A percentile compares a stretch with the other conserved stretches of the same genome.
phyloP scores from a whole-genome alignment of 30 jellyfish, hydroid and myxozoan genomes.

The Pelagia noctiluca region DNA sequence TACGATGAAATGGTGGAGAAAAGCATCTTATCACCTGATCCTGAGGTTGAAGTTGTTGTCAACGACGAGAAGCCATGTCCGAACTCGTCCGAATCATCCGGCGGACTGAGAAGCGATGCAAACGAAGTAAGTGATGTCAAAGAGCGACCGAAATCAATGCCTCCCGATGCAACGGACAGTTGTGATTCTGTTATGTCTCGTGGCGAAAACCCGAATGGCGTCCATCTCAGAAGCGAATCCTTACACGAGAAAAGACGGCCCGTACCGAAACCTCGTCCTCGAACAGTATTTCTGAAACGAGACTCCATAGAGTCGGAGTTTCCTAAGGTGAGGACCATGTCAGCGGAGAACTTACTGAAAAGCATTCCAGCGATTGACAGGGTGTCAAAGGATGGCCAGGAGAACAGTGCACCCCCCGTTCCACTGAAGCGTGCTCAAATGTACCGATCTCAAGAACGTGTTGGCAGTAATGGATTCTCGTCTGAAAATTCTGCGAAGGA shows the following conservation, averaged over 20 bases:
- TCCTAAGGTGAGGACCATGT: constrained; percentile 34
- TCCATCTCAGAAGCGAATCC: no score
- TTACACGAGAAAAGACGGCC: constrained; percentile 45
- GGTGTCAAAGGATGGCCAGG: constrained; percentile 39
- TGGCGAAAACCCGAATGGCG: no score
- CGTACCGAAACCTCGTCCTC: constrained; percentile 70
- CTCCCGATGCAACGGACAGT: constrained; percentile 36
- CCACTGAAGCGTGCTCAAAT: constrained; percentile 71
- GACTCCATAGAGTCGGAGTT: constrained; percentile 37
- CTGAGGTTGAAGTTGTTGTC: constrained; percentile 13
- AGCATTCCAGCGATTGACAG: constrained; percentile 58
- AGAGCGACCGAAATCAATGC: constrained; percentile 69
- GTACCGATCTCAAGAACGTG: constrained; percentile 75
- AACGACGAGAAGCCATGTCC: neutral
- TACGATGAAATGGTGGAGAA: constrained; percentile 61
- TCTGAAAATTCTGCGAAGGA: constrained; percentile 31
- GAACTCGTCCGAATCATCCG: constrained; percentile 6
- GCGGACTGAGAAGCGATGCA: neutral
- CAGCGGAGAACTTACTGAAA: constrained; percentile 58
- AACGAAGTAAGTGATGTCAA: constrained; percentile 1
- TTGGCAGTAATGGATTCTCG: constrained; percentile 15
- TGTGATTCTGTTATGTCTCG: constrained; percentile 1
- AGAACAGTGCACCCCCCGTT: constrained; percentile 62
- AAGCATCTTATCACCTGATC: constrained; percentile 34
- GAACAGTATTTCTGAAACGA: constrained; percentile 38